Base-by-base conservation (phyloP, 2,888 invertebrate genomes). In the Nycteola revayana region DNA sequence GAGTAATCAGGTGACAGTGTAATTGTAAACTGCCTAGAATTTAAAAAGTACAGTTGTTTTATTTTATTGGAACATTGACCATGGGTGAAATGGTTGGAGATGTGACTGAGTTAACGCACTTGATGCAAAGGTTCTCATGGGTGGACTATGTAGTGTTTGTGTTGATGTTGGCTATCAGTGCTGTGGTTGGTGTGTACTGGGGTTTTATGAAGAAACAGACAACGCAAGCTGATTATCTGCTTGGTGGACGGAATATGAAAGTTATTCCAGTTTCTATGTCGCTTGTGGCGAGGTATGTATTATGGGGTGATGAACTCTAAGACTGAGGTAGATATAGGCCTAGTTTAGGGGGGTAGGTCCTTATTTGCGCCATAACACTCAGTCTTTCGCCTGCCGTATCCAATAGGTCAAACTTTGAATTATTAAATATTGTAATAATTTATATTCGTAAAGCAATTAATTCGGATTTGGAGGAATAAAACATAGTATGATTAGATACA, bases 201-300 rank as follows among this genome's bases (percentile, higher is more conserved):
- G 96, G 95, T 1, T 92, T 94, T 48, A 89, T 93, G 68, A 92
- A 93, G 66, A 92, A 92, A 42, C 90, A 91, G 32, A 83, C 83
- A 0, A 89, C 86, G 3, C 90, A 92, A 32, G 90, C 92, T 68
- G 94, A 94, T 66, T 96, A 96, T 67, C 89, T 96, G 30, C 92
- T 96, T 35, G 96, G 95, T 10, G 94, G 94, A 34, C 90, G 95
- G 55, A 93, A 93, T 60, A 95, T 96, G 95, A 91, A 93, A 62
- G 92, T 93, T 9, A 89, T 96, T 66, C 96, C 96, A 1, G 93
- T 96, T 32, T 91, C 95, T 17, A 91, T 96, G 90, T 96, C 96
- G 0, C 89, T 97, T 18, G 93, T 96, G 40, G 96, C 96, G 32
- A 96, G 94, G 94, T 94, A 70, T 64, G 71, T n/a, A n/a, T n/a